Evolutionary conservation across 2,113 vertebrate genomes (phyloP).

Genomic region (Kryptolebias marmoratus): DNA sequence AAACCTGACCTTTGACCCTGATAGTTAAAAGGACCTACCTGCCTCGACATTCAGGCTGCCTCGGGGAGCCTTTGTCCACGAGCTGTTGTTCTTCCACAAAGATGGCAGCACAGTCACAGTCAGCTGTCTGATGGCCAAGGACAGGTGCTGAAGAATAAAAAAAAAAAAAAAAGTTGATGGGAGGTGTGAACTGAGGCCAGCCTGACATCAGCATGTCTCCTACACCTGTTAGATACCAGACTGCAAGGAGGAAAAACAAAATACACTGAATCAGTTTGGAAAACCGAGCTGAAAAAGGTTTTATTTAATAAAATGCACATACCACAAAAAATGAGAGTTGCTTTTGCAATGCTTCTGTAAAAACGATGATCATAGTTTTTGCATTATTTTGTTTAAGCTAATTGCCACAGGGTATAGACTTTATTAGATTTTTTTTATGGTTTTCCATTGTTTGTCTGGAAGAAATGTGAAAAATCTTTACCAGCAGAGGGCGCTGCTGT

Average conservation of each 20-base stretch:
- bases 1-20: conserved; percentile 44
- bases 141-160: conserved; percentile 74
- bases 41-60: conserved; percentile 55
- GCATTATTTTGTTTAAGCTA: too few relatives aligned
- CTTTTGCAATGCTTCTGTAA: too few relatives aligned
- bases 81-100: conserved; percentile 60
- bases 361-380: not conserved
- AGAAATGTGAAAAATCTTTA: not conserved
- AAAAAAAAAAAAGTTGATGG: conserved; percentile 70
- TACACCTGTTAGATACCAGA: conserved; percentile 34
- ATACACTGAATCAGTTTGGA: not conserved
- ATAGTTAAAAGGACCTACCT: conserved; percentile 69
- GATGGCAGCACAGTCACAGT: conserved; percentile 45
- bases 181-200: conserved; percentile 47
- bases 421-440: not conserved
- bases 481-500: conserved; percentile 61
- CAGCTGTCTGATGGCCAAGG: conserved; percentile 67
- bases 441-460: not conserved
- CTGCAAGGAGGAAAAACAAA: not conserved
- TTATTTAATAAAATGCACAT: not conserved
- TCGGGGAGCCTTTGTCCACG: conserved; percentile 61
- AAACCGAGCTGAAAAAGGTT: not conserved
- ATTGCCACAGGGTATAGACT: not conserved
- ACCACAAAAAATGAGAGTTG: not conserved
- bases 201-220: conserved; percentile 26